A percentile compares a stretch with the other conserved stretches of the same genome.
phyloP scores from a whole-genome alignment of 2,888 invertebrate genomes.

The Cremastinae sp. region DNA sequence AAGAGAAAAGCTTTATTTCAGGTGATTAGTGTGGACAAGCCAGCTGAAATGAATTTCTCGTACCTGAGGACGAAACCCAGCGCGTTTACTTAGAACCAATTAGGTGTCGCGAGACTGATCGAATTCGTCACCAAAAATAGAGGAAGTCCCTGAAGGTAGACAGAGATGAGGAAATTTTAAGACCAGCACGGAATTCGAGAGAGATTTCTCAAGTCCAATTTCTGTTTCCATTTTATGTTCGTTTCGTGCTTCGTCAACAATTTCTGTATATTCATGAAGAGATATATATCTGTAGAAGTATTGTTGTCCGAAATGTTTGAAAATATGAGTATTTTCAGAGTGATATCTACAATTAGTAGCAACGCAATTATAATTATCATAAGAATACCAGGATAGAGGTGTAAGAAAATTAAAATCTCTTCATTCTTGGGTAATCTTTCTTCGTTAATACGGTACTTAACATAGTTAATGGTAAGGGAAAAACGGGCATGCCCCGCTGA shows the following conservation, averaged over 20 bases:
- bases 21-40: constrained; percentile 55
- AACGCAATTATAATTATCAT: neutral
- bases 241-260: neutral
- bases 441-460: neutral
- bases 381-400: neutral
- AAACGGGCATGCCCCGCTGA: neutral
- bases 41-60: constrained; percentile 55
- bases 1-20: constrained; percentile 40
- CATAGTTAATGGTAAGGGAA: neutral
- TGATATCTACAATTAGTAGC: no score
- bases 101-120: constrained; percentile 48
- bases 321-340: no score
- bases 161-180: constrained; percentile 10
- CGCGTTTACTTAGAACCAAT: constrained; percentile 51
- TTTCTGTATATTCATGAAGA: neutral
- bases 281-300: neutral
- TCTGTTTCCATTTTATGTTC: neutral
- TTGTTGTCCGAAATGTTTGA: no score
- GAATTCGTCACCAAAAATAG: constrained; percentile 28
- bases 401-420: no score
- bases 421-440: no score
- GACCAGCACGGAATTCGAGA: constrained; percentile 5
- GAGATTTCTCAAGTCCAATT: constrained; percentile 35
- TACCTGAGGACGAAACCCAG: constrained; percentile 22
- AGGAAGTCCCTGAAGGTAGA: constrained; percentile 19